These are phyloP conservation scores for Eustalomyia histrio DNA, from an alignment of 2,888 invertebrate genomes.

Conservation along the genomic window DNA sequence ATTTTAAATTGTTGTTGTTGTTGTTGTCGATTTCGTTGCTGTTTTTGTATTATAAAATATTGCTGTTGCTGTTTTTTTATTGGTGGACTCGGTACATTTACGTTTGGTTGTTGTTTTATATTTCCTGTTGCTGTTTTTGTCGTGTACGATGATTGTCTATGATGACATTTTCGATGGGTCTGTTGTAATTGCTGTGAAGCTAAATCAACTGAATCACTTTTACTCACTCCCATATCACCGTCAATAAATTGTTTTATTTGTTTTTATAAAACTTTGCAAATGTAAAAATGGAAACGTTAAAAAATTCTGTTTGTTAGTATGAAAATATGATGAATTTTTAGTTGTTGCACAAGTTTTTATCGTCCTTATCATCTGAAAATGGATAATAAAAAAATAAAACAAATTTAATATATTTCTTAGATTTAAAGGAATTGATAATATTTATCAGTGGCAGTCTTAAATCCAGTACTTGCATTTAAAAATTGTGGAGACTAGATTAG, in stretches of 20 bases:
- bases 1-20: constrained; percentile 59
- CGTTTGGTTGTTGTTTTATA: constrained; percentile 34
- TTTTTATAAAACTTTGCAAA: constrained; percentile 14
- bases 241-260: constrained; percentile 13
- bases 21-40: constrained; percentile 17
- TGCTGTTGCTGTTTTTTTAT: neutral
- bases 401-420: too few species aligned
- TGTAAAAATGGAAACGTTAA: neutral
- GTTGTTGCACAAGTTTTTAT: constrained; percentile 11
- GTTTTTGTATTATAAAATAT: constrained; percentile 22
- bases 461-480: too few species aligned
- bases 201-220: constrained; percentile 29
- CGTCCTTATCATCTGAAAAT: constrained; percentile 40
- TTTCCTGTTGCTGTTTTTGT: constrained; percentile 37
- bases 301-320: constrained; percentile 17
- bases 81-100: constrained; percentile 1
- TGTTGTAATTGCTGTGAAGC: constrained; percentile 63
- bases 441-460: too few species aligned
- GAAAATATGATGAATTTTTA: constrained; percentile 3
- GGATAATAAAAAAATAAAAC: neutral
- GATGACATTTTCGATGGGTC: constrained; percentile 74
- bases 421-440: too few species aligned
- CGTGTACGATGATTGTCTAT: constrained; percentile 69
- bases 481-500: too few species aligned
- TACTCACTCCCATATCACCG: constrained; percentile 64